Base-by-base conservation (phyloP, 2,113 vertebrate species). In the Petrocephalus microphthalmus region DNA sequence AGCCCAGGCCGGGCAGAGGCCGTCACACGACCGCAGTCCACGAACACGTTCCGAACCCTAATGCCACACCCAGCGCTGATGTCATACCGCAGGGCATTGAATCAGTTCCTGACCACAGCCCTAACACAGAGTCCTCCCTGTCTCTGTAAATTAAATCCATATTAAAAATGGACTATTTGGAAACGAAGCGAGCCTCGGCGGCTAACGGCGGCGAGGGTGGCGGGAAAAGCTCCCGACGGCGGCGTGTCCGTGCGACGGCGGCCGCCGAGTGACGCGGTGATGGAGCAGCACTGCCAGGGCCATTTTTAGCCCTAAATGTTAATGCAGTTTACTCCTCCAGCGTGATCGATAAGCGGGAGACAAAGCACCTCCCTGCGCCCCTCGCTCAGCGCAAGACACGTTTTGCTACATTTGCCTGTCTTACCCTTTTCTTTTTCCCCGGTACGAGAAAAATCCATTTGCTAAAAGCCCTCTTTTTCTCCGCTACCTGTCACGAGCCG, bases 241-340 rank as follows among this genome's bases (percentile, higher is more conserved):
- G 87, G 78, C 85, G 87, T 90, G 89, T 89, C 87, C 74, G 87
- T 90, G 56, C 64, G 89, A 89, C 1, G 42, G 42, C 42, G 42
- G 42, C 29, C 53, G 87, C n/a, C 60, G 87, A 88, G 81, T 71
- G 85, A 90, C 90, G 87, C 84, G 90, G 92, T 93, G 93, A 95
- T 92, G 94, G 94, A 93, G 93, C 91, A 93, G 93, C 91, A 88
- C 93, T 93, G 94, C 94, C 91, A 92, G 89, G 92, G 90, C 56
- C 88, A 92, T 90, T 94, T 94, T 93, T 92, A 94, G 92, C 94
- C 93, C 92, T 93, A 94, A 95, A 96, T 95, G 95, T 95, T 97
- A 96, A 96, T 95, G 95, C 93, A 92, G 93, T 96, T 96, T 96
- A 96, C 93, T 96, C 95, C 93, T 93, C 92, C 93, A 93, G 93